A percentile compares a stretch with the other conserved stretches of the same genome.
phyloP scores from a whole-genome alignment of 2,888 invertebrate species.

The Epirrhoe tristata region DNA sequence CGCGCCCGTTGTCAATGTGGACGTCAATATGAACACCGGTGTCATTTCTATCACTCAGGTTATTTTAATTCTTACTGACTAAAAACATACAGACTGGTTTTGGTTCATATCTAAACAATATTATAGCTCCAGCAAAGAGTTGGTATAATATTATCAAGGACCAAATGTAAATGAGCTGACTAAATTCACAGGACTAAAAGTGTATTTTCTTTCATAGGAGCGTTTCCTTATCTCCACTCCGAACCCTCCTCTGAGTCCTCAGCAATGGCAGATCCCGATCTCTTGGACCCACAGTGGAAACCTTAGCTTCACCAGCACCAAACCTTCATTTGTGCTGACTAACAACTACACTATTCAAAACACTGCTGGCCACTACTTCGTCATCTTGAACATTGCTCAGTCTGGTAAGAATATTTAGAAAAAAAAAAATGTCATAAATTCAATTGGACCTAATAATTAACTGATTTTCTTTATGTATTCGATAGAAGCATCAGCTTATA shows the following conservation, averaged over 20 bases:
- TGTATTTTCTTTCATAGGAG: constrained; percentile 52
- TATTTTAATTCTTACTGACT: constrained; percentile 6
- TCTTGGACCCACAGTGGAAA: constrained; percentile 73
- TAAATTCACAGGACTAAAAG: too few relatives aligned
- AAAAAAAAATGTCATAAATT: background rate
- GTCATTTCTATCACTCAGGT: constrained; percentile 73
- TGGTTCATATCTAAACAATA: too few relatives aligned
- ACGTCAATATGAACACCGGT: constrained; percentile 65
- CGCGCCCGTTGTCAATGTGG: constrained; percentile 84
- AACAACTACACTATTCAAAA: constrained; percentile 47
- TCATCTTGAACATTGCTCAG: constrained; percentile 83
- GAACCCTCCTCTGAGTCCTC: constrained; percentile 27
- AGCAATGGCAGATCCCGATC: constrained; percentile 75
- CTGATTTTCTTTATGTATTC: too few relatives aligned
- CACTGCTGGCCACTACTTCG: constrained; percentile 75
- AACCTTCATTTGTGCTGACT: constrained; percentile 63
- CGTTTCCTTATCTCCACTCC: constrained; percentile 61
- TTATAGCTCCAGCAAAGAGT: too few relatives aligned
- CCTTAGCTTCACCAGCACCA: constrained; percentile 66
- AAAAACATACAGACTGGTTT: background rate
- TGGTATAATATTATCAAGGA: too few relatives aligned
- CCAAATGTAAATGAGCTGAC: too few relatives aligned
- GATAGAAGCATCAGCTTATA: too few relatives aligned
- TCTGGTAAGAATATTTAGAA: constrained; percentile 59
- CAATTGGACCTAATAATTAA: too few relatives aligned